phyloP scores from a whole-genome alignment of 2,888 invertebrate species.

The Phorcus lineatus region DNA sequence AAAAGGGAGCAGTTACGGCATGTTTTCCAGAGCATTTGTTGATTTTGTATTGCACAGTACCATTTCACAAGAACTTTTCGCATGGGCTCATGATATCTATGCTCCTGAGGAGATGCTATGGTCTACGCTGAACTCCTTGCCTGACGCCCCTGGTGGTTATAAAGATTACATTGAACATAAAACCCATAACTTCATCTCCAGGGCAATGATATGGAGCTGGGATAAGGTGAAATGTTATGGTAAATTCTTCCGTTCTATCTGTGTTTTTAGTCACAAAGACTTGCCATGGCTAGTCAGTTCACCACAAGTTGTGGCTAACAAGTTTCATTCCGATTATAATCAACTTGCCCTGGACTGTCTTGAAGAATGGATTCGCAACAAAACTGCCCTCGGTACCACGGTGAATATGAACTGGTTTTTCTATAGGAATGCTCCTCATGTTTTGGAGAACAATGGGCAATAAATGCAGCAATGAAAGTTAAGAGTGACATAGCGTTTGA shows the following conservation, averaged over 20 bases:
- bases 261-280: conserved; percentile 53
- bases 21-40: conserved; percentile 48
- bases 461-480: too few relatives aligned
- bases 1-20: conserved; percentile 50
- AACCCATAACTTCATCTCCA: not conserved
- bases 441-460: too few relatives aligned
- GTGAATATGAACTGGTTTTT: conserved; percentile 4
- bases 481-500: too few relatives aligned
- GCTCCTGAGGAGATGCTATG: conserved; percentile 38
- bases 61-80: conserved; percentile 23
- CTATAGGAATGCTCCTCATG: not conserved
- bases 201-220: conserved; percentile 2
- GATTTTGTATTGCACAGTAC: conserved; percentile 29
- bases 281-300: conserved; percentile 35
- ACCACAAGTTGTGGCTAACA: conserved; percentile 51
- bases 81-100: conserved; percentile 34
- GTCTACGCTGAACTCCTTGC: conserved; percentile 23
- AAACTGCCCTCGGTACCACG: not conserved
- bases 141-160: conserved; percentile 19
- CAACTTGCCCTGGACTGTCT: conserved; percentile 46
- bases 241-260: conserved; percentile 36
- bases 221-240: not conserved
- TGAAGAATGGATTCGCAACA: not conserved
- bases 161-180: not conserved
- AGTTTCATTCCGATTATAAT: conserved; percentile 46